Evolutionary conservation across 2,113 vertebrate species (phyloP), one percentile per base, ranked within the genome.

Genomic region (Casuarius casuarius): DNA sequence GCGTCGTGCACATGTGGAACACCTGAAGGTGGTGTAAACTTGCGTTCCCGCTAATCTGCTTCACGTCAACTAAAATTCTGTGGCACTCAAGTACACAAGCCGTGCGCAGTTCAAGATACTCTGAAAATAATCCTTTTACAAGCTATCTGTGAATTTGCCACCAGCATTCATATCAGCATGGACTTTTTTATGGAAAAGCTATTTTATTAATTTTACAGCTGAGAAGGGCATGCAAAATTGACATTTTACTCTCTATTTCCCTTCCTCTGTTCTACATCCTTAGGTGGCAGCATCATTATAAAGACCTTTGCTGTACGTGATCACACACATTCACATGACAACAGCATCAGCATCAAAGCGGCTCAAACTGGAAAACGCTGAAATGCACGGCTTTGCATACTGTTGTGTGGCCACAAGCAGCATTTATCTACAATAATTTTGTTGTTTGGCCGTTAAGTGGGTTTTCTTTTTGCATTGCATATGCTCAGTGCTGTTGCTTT

Each of bases 321-420:
- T 84, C 76, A 29, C 48, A 72, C 22, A 61, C 40, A 79, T 12
- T 62, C 42, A 40, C 1, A n/a, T 2, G 23, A 44, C 6, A 65
- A 66, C 42, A 95, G 87, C 63, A 93, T 48, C 54, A 33, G 6
- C 13, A 10, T 44, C 12, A 73, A 52, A 17, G 17, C 25, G 68
- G 48, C 15, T 76, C 18, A 54, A 44, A 52, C 62, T 40, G 40
- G 40, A 83, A 73, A 10, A 61, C n/a, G 46, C 44, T 44, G 12
- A 61, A 94, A 77, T 25, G 3, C 19, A 10, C 9, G 66, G 20
- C 12, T 92, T 49, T 25, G 5, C n/a, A 28, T 38, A 44, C 29
- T 40, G 31, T 1, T 8, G 4, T 48, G 26, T 42, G 90, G 51
- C 5, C 10, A 46, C 38, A 67, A 67, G 23, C 16, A 0, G 0